phyloP scores from a whole-genome alignment of 2,888 invertebrate species.

The Gastrophysa polygoni region DNA sequence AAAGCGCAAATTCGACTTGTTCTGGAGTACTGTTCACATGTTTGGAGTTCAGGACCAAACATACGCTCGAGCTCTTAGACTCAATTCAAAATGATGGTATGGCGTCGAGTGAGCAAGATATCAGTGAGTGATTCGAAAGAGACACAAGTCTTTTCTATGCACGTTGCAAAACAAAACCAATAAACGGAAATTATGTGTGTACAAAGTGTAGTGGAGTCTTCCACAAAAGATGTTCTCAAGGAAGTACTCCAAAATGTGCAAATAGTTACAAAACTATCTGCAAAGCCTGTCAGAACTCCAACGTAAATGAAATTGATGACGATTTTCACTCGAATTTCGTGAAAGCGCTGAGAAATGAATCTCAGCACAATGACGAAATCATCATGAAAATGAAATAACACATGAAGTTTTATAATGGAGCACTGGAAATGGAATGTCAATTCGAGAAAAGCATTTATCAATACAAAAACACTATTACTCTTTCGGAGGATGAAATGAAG shows the following conservation, averaged over 20 bases:
- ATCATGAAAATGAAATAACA: neutral
- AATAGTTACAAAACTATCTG: neutral
- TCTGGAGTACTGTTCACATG: no score
- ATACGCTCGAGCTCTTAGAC: no score
- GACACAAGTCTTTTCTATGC: neutral
- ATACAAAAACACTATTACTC: neutral
- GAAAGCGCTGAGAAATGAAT: no score
- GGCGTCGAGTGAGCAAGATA: neutral
- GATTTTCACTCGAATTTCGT: neutral
- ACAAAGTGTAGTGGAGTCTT: neutral
- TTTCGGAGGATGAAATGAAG: neutral
- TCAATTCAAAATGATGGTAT: no score
- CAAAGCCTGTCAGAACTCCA: constrained; percentile 1
- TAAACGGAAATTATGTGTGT: constrained; percentile 4
- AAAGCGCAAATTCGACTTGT: no score
- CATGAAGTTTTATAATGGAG: neutral
- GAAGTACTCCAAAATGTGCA: neutral
- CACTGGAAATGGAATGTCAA: neutral
- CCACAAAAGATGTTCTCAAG: neutral
- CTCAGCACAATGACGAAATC: neutral
- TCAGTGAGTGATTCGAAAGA: neutral
- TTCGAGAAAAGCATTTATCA: neutral
- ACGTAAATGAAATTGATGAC: neutral
- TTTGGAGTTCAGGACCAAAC: no score
- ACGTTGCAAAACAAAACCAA: neutral